Percentiles rank a stretch among this genome's conserved stretches.
phyloP scores from a whole-genome alignment of 37 sponge, comb jelly and placozoan genomes.

The Ephydatia muelleri region DNA sequence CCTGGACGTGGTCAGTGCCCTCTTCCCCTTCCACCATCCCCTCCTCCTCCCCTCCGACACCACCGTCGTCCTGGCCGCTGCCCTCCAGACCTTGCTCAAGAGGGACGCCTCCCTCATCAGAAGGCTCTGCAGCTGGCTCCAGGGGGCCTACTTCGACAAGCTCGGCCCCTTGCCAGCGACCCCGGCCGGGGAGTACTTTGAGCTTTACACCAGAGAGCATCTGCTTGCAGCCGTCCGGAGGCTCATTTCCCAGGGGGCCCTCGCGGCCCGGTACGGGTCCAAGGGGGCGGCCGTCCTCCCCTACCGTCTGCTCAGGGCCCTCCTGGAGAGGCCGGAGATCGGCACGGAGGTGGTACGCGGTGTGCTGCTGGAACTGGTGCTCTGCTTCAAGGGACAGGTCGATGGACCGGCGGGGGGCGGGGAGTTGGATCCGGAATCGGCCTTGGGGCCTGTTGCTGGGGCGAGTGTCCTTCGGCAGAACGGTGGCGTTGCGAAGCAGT shows the following conservation, averaged over 20 bases:
- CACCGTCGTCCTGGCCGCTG: constrained; percentile 50
- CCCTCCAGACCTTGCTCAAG: constrained; percentile 71
- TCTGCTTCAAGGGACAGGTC: constrained; percentile 47
- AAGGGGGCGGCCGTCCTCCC: constrained; percentile 36
- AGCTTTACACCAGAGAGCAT: constrained; percentile 17
- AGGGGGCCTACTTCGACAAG: constrained; percentile 37
- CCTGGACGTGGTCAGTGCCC: constrained; percentile 61
- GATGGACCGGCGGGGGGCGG: constrained; percentile 10
- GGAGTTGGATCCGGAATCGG: background rate
- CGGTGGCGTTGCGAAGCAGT: constrained; percentile 19
- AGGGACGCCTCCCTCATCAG: constrained; percentile 84
- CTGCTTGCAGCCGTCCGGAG: constrained; percentile 16
- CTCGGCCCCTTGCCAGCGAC: background rate
- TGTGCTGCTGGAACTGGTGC: constrained; percentile 38
- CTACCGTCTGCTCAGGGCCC: constrained; percentile 50
- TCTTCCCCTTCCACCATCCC: constrained; percentile 68
- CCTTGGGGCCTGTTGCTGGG: too few species aligned
- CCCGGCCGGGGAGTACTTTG: constrained; percentile 30
- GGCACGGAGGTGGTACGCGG: constrained; percentile 13
- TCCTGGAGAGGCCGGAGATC: constrained; percentile 54
- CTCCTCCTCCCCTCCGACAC: constrained; percentile 34
- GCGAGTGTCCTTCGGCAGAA: background rate
- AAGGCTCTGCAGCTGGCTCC: constrained; percentile 79
- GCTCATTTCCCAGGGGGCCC: constrained; percentile 4
- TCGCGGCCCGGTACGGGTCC: constrained; percentile 11